Base-by-base conservation (phyloP, 2,797 vertebrate genomes). In the Pristis pectinata region DNA sequence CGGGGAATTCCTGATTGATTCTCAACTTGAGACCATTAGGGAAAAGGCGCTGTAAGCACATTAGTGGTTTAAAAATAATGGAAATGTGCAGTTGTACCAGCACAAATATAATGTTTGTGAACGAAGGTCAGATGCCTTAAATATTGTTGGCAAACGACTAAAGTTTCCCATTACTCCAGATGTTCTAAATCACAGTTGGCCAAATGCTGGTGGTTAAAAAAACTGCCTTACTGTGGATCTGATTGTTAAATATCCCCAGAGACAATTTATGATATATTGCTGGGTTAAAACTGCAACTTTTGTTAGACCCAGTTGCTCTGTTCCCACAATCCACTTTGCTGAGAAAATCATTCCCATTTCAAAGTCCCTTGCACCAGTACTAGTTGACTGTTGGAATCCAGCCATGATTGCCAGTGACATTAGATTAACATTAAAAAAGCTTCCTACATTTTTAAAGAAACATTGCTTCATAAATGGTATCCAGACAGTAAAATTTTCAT, bases 261-360 rank as follows among this genome's bases (percentile, higher is more conserved):
- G 98, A 98, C 97, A 95, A 97, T 97, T 96, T 96, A 96, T 98
- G 97, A 98, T 97, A 97, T 98, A 98, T 96, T 97, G 97, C 98
- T 89, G 85, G 59, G 97, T 97, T 97, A 98, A 97, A 97, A 98
- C 96, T 95, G 94, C 96, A 96, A 97, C 97, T 97, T 98, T 98
- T 97, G 97, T 97, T 97, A 97, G 97, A 97, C 97, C 97, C 56
- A 61, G 61, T 96, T 95, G 96, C 96, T 96, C 96, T 96, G 98
- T 99, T 99, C 99, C 98, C 99, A 99, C 98, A 98, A 97, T 97
- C 97, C 97, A 96, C 95, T 95, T 96, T 98, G 98, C 98, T 99
- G 99, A 98, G 98, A 99, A 99, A 97, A 97, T 93, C 37, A 93
- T 93, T 93, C 24, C 91, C 64, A 24, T 53, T 72, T 41, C 44